These are phyloP conservation scores for Drosophila punjabiensis DNA, from an alignment of 1,140 invertebrate species.

Conservation along the genomic window DNA sequence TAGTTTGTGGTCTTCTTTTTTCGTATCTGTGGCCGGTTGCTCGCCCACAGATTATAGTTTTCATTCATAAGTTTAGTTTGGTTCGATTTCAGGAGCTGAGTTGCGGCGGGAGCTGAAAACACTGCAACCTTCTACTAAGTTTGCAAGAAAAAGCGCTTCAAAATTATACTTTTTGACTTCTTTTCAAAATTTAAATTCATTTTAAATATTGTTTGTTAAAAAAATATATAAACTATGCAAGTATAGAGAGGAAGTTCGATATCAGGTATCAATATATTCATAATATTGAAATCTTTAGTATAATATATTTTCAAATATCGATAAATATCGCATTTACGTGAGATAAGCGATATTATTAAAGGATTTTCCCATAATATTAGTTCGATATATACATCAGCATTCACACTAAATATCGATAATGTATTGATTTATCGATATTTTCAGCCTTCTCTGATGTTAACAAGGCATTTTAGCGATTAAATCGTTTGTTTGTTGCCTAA, in stretches of 20 bases:
- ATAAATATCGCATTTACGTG: background rate
- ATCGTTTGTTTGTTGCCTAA: background rate
- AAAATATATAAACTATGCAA: background rate
- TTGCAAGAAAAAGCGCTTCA: background rate
- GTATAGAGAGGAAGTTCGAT: background rate
- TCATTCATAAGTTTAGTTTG: constrained; percentile 41
- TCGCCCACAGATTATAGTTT: constrained; percentile 32
- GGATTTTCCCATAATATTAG: background rate
- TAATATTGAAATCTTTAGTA: background rate
- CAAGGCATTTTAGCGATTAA: background rate
- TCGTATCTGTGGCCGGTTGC: background rate
- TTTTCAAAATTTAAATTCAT: background rate
- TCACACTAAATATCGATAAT: background rate
- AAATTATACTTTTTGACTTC: background rate
- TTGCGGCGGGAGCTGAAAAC: background rate
- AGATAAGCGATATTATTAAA: too few relatives aligned
- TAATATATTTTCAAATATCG: background rate
- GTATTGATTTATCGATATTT: background rate
- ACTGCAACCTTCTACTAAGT: background rate
- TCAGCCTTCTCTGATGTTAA: background rate
- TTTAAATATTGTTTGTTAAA: background rate
- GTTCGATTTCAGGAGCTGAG: constrained; percentile 12
- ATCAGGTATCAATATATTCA: background rate
- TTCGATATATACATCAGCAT: background rate
- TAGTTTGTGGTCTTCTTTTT: constrained; percentile 14